A percentile compares a stretch with the other conserved stretches of the same genome.
Evolutionary conservation across 2,888 invertebrate genomes (phyloP).

Genomic region (Dione juno): DNA sequence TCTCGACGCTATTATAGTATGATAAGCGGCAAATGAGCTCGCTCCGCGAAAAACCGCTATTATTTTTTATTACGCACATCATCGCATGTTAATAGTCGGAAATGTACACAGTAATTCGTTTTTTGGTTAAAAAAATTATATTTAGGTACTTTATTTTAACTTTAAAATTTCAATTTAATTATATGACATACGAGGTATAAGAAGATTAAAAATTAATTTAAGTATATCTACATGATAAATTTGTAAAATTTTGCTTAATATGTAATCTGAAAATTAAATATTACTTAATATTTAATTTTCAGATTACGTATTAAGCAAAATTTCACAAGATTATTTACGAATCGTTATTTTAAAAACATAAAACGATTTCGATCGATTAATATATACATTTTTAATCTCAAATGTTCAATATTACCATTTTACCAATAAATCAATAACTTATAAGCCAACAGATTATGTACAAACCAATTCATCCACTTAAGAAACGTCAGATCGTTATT

Average conservation of each 20-base stretch:
- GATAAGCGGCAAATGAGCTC: conserved; percentile 37
- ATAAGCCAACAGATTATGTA: not conserved
- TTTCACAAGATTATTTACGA: no score
- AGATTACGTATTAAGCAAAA: no score
- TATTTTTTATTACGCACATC: conserved; percentile 34
- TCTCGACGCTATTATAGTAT: conserved; percentile 31
- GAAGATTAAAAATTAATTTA: no score
- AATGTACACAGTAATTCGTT: not conserved
- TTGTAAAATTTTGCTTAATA: no score
- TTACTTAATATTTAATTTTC: no score
- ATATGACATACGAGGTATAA: no score
- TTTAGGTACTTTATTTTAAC: not conserved
- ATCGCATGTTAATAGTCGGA: conserved; percentile 28
- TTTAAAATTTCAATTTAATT: no score
- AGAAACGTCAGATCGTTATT: conserved; percentile 54
- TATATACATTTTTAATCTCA: not conserved
- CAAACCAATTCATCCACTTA: conserved; percentile 7
- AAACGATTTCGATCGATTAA: not conserved
- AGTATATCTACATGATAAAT: no score
- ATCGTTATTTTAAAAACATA: no score
- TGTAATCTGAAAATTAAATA: no score
- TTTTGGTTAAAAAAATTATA: conserved; percentile 8
- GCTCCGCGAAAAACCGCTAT: conserved; percentile 32
- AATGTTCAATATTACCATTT: not conserved
- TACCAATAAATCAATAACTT: not conserved